Base-by-base conservation (phyloP, 2,797 vertebrate species). In the Sebastolobus altivelis region DNA sequence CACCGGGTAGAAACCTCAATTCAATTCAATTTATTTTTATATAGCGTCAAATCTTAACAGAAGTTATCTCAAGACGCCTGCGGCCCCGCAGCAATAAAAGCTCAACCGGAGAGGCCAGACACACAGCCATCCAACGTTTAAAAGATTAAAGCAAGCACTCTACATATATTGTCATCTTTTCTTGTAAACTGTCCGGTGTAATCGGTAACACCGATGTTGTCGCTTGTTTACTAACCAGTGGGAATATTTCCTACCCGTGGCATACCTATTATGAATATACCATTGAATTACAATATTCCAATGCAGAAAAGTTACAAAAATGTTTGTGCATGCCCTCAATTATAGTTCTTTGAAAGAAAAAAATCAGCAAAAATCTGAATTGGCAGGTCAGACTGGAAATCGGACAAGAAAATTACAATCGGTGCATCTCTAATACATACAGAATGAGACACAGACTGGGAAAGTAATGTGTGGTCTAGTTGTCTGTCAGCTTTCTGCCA, bases 401-500 rank as follows among this genome's bases (percentile, higher is more conserved):
- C 22, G 14, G 29, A 14, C 14, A 20, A 52, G 49, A 52, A 52
- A 52, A n/a, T 52, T 52, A 10, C 49, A 31, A 9, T 59, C 22
- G 1, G 59, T 35, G 33, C 59, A 7, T 37, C n/a, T 37, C 20
- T 38, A 22, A 22, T 8, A 14, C 16, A 54, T 20, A 49, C 49
- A 71, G 6, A 87, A n/a, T 29, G 5, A 72, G 65, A 79, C 54
- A 25, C 27, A 31, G 56, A 27, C 52, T 31, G 58, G 20, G 40
- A 43, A 31, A 37, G 58, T 18, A 35, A 60, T 4, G 33, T 38
- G 18, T 37, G 72, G 20, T 69, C 16, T 12, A 27, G 46, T 35
- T 49, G 46, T 67, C 31, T 70, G 46, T 52, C 40, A 52, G 58
- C 10, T 1, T 20, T 54, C 31, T 72, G 46, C 40, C 40, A 43